These are phyloP conservation scores for Cordilura impudica DNA, from an alignment of 2,888 invertebrate species.

Conservation along the genomic window DNA sequence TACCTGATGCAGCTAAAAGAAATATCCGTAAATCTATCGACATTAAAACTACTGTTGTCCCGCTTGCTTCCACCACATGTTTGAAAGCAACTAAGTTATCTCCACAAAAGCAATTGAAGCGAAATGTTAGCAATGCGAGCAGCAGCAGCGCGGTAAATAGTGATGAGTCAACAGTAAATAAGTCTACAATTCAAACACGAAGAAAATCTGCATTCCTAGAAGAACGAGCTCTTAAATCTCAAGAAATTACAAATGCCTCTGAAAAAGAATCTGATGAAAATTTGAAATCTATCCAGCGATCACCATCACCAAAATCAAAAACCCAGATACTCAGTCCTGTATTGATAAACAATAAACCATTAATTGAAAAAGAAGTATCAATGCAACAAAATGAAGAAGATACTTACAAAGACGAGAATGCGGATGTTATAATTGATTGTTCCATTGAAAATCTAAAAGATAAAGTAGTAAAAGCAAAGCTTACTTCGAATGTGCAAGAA, in stretches of 20 bases:
- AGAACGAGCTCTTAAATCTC: constrained; percentile 67
- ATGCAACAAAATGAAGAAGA: constrained; percentile 25
- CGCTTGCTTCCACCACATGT: constrained; percentile 10
- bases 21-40: constrained; percentile 71
- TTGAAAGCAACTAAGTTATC: constrained; percentile 60
- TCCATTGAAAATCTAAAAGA: background rate
- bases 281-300: constrained; percentile 42
- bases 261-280: constrained; percentile 17
- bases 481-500: background rate
- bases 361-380: constrained; percentile 15
- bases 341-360: background rate
- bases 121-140: constrained; percentile 64
- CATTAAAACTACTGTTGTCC: constrained; percentile 48
- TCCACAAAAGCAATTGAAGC: constrained; percentile 66
- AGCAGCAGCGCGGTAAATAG: constrained; percentile 42
- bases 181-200: constrained; percentile 58
- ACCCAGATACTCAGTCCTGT: background rate
- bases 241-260: constrained; percentile 60
- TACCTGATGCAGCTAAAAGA: constrained; percentile 66
- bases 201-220: constrained; percentile 71
- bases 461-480: background rate
- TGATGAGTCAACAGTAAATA: constrained; percentile 43
- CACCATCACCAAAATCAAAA: constrained; percentile 9
- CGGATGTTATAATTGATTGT: background rate
- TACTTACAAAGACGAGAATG: background rate